phyloP scores from a whole-genome alignment of 2,113 vertebrate species.

The Gallinago media region DNA sequence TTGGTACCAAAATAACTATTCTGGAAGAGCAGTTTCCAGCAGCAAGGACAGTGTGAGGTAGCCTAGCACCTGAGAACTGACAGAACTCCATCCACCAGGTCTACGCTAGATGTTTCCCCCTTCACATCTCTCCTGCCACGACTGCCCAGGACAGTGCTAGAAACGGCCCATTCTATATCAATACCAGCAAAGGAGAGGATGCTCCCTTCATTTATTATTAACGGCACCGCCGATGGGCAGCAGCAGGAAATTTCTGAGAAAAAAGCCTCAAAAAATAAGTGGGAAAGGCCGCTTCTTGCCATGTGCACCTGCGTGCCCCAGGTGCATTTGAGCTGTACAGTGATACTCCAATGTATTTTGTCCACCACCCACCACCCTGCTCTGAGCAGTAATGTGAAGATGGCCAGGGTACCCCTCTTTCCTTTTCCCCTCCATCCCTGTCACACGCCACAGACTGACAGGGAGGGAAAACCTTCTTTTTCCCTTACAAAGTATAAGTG shows the following conservation, averaged over 20 bases:
- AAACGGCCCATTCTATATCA: not conserved
- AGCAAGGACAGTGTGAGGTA: not conserved
- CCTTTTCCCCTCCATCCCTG: not conserved
- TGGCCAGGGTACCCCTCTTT: not conserved
- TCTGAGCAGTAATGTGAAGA: not conserved
- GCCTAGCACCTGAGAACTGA: not conserved
- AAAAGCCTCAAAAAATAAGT: not conserved
- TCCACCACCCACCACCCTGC: not conserved
- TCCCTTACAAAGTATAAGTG: not conserved
- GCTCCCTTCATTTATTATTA: not conserved
- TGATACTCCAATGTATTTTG: not conserved
- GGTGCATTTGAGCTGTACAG: not conserved
- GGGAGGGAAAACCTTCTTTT: not conserved
- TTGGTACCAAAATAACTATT: not conserved
- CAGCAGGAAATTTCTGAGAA: not conserved
- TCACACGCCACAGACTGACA: not conserved
- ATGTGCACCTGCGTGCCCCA: accelerated
- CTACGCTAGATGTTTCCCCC: not conserved
- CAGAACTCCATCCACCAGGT: not conserved
- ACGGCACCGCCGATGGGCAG: not conserved
- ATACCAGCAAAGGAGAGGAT: not conserved
- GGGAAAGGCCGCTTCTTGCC: not conserved
- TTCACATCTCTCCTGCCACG: not conserved
- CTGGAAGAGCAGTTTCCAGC: not conserved
- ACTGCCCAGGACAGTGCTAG: not conserved